A percentile compares a stretch with the other conserved stretches of the same genome.
Evolutionary conservation across 2,113 vertebrate species (phyloP).

Genomic region (Plestiodon gilberti): DNA sequence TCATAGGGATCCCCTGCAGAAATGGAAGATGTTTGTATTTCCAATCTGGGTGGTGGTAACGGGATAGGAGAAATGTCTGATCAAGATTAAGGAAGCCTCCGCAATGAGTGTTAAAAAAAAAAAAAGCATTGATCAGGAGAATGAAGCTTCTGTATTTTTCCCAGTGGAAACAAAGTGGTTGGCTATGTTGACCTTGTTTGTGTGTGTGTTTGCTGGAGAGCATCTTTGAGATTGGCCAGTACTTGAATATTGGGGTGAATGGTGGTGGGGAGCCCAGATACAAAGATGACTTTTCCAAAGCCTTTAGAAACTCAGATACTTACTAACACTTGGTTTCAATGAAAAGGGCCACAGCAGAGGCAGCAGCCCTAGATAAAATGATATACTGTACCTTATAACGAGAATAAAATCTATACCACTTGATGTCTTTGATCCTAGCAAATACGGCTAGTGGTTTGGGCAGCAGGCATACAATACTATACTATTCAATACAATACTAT

Average conservation of each 20-base stretch:
- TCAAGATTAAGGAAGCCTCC: slow-evolving; percentile 60
- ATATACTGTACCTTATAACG: background rate
- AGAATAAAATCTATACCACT: background rate
- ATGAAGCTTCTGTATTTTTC: background rate
- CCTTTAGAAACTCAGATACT: background rate
- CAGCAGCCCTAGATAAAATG: background rate
- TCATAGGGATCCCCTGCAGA: slow-evolving; percentile 64
- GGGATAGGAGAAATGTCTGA: slow-evolving; percentile 34
- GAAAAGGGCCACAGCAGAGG: background rate
- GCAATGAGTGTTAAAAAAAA: slow-evolving; percentile 26
- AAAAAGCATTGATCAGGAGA: slow-evolving; percentile 14
- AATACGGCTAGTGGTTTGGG: background rate
- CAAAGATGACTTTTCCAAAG: background rate
- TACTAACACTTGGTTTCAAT: background rate
- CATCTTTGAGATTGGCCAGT: background rate
- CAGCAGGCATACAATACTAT: too few relatives aligned
- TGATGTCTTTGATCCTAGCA: background rate
- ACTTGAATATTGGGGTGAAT: background rate
- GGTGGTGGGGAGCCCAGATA: background rate
- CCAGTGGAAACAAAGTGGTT: slow-evolving; percentile 35
- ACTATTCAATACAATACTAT: background rate
- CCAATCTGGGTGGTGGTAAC: slow-evolving; percentile 52
- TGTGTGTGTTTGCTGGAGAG: background rate
- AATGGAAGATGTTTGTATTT: slow-evolving; percentile 66
- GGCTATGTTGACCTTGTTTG: background rate